Conservation (phyloP, 2,888 invertebrate species). For the Heliconius erato region DNA sequence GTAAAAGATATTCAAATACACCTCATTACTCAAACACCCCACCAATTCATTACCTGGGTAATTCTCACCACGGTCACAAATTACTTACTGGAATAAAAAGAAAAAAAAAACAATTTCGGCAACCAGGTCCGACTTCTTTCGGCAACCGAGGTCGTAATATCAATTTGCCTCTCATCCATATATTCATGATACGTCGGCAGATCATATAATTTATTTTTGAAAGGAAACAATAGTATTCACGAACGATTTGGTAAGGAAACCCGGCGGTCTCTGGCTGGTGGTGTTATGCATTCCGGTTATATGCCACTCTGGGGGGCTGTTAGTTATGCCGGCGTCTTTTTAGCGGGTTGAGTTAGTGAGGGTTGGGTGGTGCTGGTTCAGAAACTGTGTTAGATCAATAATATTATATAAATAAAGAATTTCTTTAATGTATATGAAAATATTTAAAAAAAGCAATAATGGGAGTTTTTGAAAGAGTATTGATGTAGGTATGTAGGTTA, state of each 20-base stretch:
- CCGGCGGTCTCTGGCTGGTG: slow-evolving; percentile 58
- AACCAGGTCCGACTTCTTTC: slow-evolving; percentile 65
- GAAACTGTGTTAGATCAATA: background rate
- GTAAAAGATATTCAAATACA: slow-evolving; percentile 10
- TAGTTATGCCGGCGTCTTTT: slow-evolving; percentile 78
- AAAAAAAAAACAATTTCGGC: slow-evolving; percentile 80
- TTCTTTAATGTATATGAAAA: background rate
- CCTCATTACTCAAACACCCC: slow-evolving; percentile 29
- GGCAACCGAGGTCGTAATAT: slow-evolving; percentile 74
- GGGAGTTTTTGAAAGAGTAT: background rate
- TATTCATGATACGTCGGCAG: slow-evolving; percentile 80
- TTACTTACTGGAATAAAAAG: slow-evolving; percentile 77
- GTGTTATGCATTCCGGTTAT: slow-evolving; percentile 78
- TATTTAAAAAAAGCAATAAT: background rate
- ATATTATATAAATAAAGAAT: background rate
- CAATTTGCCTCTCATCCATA: slow-evolving; percentile 84
- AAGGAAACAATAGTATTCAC: slow-evolving; percentile 81
- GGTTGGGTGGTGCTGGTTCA: slow-evolving; percentile 36
- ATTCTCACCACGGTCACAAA: slow-evolving; percentile 81
- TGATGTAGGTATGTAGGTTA: too few relatives aligned
- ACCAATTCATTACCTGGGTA: slow-evolving; percentile 71
- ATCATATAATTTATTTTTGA: slow-evolving; percentile 86
- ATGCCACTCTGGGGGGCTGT: slow-evolving; percentile 82
- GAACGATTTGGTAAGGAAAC: slow-evolving; percentile 76
- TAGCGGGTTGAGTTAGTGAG: slow-evolving; percentile 53